Base-by-base conservation (phyloP, 1,140 invertebrate genomes). In the Bicyclus anynana region DNA sequence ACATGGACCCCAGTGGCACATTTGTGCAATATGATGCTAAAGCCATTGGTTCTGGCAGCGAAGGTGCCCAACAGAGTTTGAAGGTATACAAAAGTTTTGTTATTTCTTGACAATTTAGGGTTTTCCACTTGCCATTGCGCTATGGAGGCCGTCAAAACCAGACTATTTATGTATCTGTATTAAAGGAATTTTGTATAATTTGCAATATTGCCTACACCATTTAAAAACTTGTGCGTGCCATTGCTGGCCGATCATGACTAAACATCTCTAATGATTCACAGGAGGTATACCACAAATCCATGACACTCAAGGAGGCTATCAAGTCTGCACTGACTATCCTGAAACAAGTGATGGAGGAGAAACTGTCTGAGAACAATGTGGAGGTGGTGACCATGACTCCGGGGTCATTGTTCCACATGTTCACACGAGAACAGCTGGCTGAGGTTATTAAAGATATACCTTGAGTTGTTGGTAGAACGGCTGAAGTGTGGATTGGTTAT, bases 281-380 rank as follows among this genome's bases (percentile, higher is more conserved):
- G 95, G 92, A 93, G 61, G 86, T 90, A n/a, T 93, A 91, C 61
- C 91, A 92, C 60, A 87, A 90, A 38, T 95, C 96, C 9, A 97
- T 99, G 95, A 98, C 95, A 0, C 84, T 99, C n/a, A 94, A 96
- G 59, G 98, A 99, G 90, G 98, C 98, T 12, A 94, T 97, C 52
- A 98, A 97, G 75, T 85, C 95, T 27, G 94, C 97, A 2, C 87
- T 99, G 12, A 97, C 95, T 6, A 99, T 99, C 75, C 88, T 99
- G 1, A 99, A 99, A 80, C 98, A 99, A 91, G 98, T 99, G 0
- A 99, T 99, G 99, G 99, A 99, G 84, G 99, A 99, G 87, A 99
- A 99, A 89, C 86, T 99, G 0, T 99, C 96, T 65, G 96, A 97
- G 21, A 97, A 95, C 27, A 99, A 99, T 90, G 97, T 99, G 44